Evolutionary conservation across 2,797 vertebrate genomes (phyloP).

Genomic region (Malurus splendens): DNA sequence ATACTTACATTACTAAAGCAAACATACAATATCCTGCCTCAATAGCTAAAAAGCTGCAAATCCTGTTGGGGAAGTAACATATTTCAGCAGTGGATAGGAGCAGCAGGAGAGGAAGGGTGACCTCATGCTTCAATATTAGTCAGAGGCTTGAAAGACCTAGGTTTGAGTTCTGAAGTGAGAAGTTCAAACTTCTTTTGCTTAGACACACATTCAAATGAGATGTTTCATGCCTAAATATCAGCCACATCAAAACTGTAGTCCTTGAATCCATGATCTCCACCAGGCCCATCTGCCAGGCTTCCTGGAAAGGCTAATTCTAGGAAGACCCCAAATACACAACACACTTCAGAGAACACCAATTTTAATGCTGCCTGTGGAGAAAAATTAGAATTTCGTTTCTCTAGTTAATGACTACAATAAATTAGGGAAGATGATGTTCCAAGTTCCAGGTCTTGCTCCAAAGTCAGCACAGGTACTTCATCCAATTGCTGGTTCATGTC

Average conservation of each 20-base stretch:
- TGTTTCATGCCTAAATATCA: background rate
- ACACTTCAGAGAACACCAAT: background rate
- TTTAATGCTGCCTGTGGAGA: background rate
- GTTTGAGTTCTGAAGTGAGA: background rate
- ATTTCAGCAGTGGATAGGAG: background rate
- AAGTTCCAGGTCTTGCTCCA: background rate
- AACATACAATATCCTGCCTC: background rate
- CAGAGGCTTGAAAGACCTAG: background rate
- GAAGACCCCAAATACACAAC: background rate
- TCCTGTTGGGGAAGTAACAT: background rate
- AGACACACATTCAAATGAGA: background rate
- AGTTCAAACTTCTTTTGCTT: background rate
- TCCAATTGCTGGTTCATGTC: background rate
- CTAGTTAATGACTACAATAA: background rate
- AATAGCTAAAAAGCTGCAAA: background rate
- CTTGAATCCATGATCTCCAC: background rate
- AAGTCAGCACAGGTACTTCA: background rate
- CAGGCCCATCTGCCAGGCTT: background rate
- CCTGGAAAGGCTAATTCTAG: background rate
- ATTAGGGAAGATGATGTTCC: background rate
- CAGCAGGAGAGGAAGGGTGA: background rate
- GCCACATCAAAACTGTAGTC: background rate
- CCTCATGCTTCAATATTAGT: background rate
- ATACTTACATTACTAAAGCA: background rate
- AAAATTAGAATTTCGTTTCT: background rate